Evolutionary conservation across 1,140 invertebrate genomes (phyloP).

Genomic region (Ceratina australensis): DNA sequence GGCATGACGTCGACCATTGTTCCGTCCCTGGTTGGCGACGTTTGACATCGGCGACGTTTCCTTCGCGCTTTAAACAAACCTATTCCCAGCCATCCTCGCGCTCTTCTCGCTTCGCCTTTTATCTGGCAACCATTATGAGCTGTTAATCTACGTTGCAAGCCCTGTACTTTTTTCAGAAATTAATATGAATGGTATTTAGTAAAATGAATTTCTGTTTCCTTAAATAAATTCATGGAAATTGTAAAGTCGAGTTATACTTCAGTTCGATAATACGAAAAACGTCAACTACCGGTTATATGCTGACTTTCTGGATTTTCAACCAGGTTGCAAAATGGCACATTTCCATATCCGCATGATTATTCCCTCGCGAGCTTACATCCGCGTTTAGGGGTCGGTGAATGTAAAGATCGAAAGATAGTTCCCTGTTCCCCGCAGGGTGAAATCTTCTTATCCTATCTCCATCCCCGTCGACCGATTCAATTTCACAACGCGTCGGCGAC

Average conservation of each 20-base stretch:
- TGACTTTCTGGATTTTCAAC: too few relatives aligned
- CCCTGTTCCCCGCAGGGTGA: background rate
- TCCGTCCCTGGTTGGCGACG: slow-evolving; percentile 63
- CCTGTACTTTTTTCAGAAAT: background rate
- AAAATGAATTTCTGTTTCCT: background rate
- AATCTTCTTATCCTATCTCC: background rate
- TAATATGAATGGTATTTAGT: background rate
- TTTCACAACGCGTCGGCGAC: background rate
- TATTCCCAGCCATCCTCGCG: slow-evolving; percentile 10
- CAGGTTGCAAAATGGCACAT: too few relatives aligned
- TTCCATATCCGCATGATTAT: too few relatives aligned
- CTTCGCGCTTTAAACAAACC: slow-evolving; percentile 72
- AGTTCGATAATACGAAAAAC: too few relatives aligned
- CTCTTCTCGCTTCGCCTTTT: background rate
- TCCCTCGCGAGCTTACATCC: too few relatives aligned
- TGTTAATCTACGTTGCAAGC: background rate
- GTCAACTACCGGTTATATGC: too few relatives aligned
- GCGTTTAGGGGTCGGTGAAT: too few relatives aligned
- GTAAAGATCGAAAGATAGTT: background rate
- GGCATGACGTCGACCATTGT: slow-evolving; percentile 71
- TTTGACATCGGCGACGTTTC: slow-evolving; percentile 77
- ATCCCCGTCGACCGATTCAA: slow-evolving; percentile 16
- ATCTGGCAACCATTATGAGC: background rate
- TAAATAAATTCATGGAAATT: too few relatives aligned
- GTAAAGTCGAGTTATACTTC: too few relatives aligned